Conservation (phyloP, 2,113 vertebrate genomes). For the Chrysochloris asiatica region DNA sequence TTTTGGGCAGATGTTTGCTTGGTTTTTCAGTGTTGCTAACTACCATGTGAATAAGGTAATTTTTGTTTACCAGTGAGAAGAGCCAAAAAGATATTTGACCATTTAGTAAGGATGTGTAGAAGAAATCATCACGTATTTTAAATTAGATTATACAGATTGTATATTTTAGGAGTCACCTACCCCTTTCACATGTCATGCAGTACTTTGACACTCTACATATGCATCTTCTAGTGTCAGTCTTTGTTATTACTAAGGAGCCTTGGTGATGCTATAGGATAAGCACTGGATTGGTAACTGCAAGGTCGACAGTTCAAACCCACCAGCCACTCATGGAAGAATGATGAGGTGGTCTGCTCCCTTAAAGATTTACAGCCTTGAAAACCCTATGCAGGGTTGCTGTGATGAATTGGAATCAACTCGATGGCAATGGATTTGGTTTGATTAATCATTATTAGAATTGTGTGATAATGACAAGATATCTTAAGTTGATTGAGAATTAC, state of each 20-base stretch:
- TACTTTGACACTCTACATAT: not conserved
- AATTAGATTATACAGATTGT: not conserved
- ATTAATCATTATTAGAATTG: not conserved
- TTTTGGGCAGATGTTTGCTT: too few relatives aligned
- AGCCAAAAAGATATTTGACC: not conserved
- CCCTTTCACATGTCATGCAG: not conserved
- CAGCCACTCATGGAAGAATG: too few relatives aligned
- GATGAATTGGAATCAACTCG: too few relatives aligned
- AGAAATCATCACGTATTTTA: slow-evolving; percentile 19
- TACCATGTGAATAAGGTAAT: slow-evolving; percentile 13
- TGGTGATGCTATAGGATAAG: too few relatives aligned
- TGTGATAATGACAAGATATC: not conserved
- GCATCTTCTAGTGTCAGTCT: too few relatives aligned
- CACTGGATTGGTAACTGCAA: too few relatives aligned
- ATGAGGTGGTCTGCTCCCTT: too few relatives aligned
- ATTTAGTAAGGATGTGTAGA: not conserved
- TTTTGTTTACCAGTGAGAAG: not conserved
- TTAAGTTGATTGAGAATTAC: not conserved
- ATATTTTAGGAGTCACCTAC: not conserved
- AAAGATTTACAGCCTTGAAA: too few relatives aligned
- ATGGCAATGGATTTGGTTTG: too few relatives aligned
- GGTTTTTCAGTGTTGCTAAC: slow-evolving; percentile 6
- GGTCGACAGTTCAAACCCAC: too few relatives aligned
- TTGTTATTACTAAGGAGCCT: too few relatives aligned
- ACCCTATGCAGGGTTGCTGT: too few relatives aligned